Base-by-base conservation (phyloP, 2,888 invertebrate species). In the Actias luna region DNA sequence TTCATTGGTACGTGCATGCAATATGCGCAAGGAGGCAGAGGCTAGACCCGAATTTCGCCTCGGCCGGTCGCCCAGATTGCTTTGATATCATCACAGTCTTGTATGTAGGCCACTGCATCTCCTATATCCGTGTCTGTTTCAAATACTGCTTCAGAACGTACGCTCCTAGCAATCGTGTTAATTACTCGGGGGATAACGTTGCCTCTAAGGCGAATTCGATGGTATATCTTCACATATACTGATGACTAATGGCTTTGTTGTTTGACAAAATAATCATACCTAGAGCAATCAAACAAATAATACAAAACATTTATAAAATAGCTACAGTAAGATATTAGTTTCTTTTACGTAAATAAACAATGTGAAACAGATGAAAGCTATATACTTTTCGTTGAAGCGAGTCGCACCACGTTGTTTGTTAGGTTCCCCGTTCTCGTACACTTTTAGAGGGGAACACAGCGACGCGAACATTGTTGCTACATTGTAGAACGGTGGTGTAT, bases 1-100 rank as follows among this genome's bases (percentile, higher is more conserved):
- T 92, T 91, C 92, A 90, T 91, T 89, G 92, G 90, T 89, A 92
- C 91, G 92, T 92, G 92, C 87, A 92, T 92, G 91, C 92, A 91
- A 92, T 92, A 90, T 92, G 89, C 92, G 91, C 91, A 92, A 92
- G 92, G 91, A 91, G 89, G 75, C 29, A 29, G 55, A 52, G 52
- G 55, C 29, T 29, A 74, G 71, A 69, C 80, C 87, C 87, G 85
- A 89, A 90, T 88, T 88, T 87, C 85, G 84, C 83, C 86, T 87
- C 82, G 77, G 79, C 79, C 78, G 80, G 77, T 75, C 77, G 73
- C 70, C 77, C 82, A 82, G 88, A 88, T 89, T 83, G 90, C 91
- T 91, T 92, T 91, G 92, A 90, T 88, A 89, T 80, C n/a, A n/a
- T n/a, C 85, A 81, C 77, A 84, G 77, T 76, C 69, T 59, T 68